These are phyloP conservation scores for Apodemia zela DNA, from an alignment of 2,888 invertebrate genomes.

Conservation along the genomic window DNA sequence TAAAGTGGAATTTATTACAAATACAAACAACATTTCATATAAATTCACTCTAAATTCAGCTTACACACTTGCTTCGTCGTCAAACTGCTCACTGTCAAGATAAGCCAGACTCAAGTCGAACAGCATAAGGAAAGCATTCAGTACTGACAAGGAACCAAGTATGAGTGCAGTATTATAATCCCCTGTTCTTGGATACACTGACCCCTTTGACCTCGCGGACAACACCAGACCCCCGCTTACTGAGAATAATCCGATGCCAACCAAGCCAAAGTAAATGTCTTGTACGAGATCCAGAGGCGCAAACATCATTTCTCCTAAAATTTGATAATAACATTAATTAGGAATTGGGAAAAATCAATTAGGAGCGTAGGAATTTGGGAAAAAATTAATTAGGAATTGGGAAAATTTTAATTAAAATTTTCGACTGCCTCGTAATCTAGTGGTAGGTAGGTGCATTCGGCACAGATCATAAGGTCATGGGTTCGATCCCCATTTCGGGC, in stretches of 20 bases:
- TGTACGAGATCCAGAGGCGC: slow-evolving; percentile 70
- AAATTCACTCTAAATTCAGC: slow-evolving; percentile 27
- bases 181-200: slow-evolving; percentile 53
- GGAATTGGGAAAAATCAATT: background rate
- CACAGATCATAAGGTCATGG: too few relatives aligned
- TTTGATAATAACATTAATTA: background rate
- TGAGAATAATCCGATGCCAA: slow-evolving; percentile 57
- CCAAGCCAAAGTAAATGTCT: slow-evolving; percentile 66
- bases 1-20: background rate
- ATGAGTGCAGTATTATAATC: slow-evolving; percentile 49
- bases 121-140: slow-evolving; percentile 58
- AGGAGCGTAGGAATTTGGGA: too few relatives aligned
- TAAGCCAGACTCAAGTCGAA: slow-evolving; percentile 67
- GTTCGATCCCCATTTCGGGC: too few relatives aligned
- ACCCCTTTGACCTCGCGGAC: slow-evolving; percentile 43
- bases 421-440: too few relatives aligned
- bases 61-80: slow-evolving; percentile 64
- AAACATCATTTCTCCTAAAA: slow-evolving; percentile 70
- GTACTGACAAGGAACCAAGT: slow-evolving; percentile 48
- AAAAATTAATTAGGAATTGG: too few relatives aligned
- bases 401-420: too few relatives aligned
- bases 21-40: slow-evolving; percentile 17
- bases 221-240: slow-evolving; percentile 57
- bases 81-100: slow-evolving; percentile 68
- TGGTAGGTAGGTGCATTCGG: too few relatives aligned